These are phyloP conservation scores for Chaitophorus viminalis DNA, from an alignment of 2,888 invertebrate species.

Conservation along the genomic window DNA sequence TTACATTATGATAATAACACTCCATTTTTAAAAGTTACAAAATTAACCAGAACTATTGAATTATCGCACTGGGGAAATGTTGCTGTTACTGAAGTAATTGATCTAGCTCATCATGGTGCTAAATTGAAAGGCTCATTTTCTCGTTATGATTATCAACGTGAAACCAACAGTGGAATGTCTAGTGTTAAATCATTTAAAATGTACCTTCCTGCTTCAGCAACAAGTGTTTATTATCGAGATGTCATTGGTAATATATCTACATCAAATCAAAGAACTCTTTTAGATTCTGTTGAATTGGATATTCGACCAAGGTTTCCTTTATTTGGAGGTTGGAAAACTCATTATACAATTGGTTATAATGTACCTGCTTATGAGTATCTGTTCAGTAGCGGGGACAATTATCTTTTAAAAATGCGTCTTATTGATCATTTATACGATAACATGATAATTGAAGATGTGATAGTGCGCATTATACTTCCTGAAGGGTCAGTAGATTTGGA, in stretches of 20 bases:
- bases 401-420: constrained; percentile 90
- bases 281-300: constrained; percentile 94
- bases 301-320: constrained; percentile 96
- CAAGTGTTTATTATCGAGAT: constrained; percentile 96
- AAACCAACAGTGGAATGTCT: constrained; percentile 85
- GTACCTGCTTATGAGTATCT: constrained; percentile 97
- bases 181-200: constrained; percentile 94
- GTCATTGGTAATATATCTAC: constrained; percentile 99
- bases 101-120: constrained; percentile 93
- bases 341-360: constrained; percentile 96
- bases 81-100: constrained; percentile 93
- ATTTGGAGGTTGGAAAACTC: constrained; percentile 99
- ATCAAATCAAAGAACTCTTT: constrained; percentile 86
- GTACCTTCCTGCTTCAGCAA: constrained; percentile 78
- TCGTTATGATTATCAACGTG: constrained; percentile 95
- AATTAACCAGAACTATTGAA: constrained; percentile 87
- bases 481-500: constrained; percentile 89
- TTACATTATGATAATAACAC: constrained; percentile 96
- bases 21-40: constrained; percentile 93
- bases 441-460: constrained; percentile 90
- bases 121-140: constrained; percentile 94
- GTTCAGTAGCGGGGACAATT: constrained; percentile 80
- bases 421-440: constrained; percentile 97
- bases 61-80: constrained; percentile 99
- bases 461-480: constrained; percentile 90